Evolutionary conservation across 2,797 vertebrate species (phyloP).

Genomic region (Mallotus villosus): DNA sequence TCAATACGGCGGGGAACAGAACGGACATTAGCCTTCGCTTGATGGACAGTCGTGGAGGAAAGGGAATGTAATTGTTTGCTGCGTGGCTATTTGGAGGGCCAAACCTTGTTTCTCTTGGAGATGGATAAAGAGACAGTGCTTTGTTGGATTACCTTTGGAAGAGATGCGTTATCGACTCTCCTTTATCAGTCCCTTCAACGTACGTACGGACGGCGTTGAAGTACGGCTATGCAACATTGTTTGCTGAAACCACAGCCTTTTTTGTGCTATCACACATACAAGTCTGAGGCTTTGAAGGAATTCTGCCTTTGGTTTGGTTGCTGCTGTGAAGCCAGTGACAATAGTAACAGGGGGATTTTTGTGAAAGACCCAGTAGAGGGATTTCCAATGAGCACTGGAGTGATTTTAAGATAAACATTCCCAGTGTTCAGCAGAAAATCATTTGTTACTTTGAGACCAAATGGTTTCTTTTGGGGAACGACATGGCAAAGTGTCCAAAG

Average conservation of each 20-base stretch:
- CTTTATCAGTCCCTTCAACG: too few species aligned
- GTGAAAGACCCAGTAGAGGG: too few species aligned
- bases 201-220: too few species aligned
- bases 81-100: background rate
- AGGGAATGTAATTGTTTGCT: constrained; percentile 9
- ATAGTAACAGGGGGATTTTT: too few species aligned
- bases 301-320: too few species aligned
- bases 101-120: background rate
- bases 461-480: background rate
- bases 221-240: too few species aligned
- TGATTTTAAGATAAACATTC: constrained; percentile 1
- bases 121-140: background rate
- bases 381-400: too few species aligned
- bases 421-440: background rate
- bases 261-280: too few species aligned
- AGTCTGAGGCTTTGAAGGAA: too few species aligned
- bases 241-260: too few species aligned
- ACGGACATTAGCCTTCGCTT: background rate
- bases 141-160: background rate
- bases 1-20: background rate
- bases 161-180: background rate
- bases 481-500: background rate
- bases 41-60: background rate
- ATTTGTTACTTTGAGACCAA: background rate
- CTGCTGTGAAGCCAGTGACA: too few species aligned